These are phyloP conservation scores for Acanthornis magna DNA, from an alignment of 2,797 vertebrate species.

Conservation along the genomic window DNA sequence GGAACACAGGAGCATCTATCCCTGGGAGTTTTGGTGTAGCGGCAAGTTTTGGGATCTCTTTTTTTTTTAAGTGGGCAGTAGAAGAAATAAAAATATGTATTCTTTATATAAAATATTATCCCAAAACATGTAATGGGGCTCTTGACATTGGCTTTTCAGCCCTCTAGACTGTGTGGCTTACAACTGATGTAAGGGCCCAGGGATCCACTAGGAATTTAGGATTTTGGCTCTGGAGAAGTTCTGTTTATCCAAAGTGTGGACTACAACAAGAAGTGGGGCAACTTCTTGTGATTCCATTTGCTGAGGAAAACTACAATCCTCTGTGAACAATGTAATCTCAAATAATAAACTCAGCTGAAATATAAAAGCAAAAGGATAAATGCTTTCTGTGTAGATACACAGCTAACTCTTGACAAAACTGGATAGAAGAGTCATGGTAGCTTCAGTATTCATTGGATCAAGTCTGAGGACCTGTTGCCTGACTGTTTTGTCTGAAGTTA, in stretches of 20 bases:
- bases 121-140: background rate
- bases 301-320: background rate
- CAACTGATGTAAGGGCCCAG: background rate
- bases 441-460: background rate
- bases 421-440: background rate
- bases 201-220: background rate
- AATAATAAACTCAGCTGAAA: background rate
- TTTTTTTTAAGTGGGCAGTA: background rate
- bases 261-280: background rate
- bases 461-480: background rate
- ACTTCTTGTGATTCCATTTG: background rate
- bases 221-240: background rate
- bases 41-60: background rate
- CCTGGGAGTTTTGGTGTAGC: background rate
- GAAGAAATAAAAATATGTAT: background rate
- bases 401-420: background rate
- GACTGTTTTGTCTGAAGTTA: background rate
- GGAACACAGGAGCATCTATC: background rate
- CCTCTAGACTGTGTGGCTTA: background rate
- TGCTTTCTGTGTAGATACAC: background rate
- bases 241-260: background rate
- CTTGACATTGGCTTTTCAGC: background rate
- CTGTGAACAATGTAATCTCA: fast-evolving
- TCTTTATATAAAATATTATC: background rate
- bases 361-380: background rate